Evolutionary conservation across 2,113 vertebrate genomes (phyloP).

Genomic region (Sander vitreus): DNA sequence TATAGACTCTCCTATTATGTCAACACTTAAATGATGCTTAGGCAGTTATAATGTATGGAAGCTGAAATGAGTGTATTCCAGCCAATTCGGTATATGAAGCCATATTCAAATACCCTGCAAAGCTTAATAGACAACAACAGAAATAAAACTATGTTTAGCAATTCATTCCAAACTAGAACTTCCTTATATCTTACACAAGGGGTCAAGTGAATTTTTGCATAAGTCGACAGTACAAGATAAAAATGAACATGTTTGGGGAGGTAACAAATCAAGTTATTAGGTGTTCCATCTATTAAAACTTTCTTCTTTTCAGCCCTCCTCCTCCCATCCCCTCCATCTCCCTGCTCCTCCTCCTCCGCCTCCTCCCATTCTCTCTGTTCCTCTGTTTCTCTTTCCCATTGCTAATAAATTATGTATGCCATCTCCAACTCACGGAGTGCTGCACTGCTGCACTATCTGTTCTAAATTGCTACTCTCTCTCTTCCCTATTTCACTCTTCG

Average conservation of each 20-base stretch:
- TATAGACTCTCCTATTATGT: neutral
- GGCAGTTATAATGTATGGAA: neutral
- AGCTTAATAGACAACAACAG: neutral
- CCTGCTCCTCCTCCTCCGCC: slow-evolving; percentile 64
- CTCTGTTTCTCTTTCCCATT: slow-evolving; percentile 77
- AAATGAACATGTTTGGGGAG: slow-evolving; percentile 43
- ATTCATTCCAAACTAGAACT: slow-evolving; percentile 6
- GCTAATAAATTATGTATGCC: slow-evolving; percentile 87
- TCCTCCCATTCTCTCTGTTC: slow-evolving; percentile 72
- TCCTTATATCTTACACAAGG: neutral
- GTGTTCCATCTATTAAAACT: slow-evolving; percentile 69
- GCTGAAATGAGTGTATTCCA: neutral
- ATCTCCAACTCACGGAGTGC: slow-evolving; percentile 83
- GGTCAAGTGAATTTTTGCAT: slow-evolving; percentile 41
- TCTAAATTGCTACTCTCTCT: slow-evolving; percentile 86
- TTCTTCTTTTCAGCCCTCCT: slow-evolving; percentile 72
- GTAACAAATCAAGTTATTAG: slow-evolving; percentile 41
- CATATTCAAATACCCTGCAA: neutral
- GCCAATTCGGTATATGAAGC: neutral
- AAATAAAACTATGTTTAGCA: neutral
- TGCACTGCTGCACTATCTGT: slow-evolving; percentile 89
- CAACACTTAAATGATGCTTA: neutral
- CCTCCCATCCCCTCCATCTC: slow-evolving; percentile 53
- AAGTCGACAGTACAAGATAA: neutral
- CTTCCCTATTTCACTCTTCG: slow-evolving; percentile 72